These are phyloP conservation scores for Macroramphosus scolopax DNA, from an alignment of 2,797 vertebrate genomes.

Conservation along the genomic window DNA sequence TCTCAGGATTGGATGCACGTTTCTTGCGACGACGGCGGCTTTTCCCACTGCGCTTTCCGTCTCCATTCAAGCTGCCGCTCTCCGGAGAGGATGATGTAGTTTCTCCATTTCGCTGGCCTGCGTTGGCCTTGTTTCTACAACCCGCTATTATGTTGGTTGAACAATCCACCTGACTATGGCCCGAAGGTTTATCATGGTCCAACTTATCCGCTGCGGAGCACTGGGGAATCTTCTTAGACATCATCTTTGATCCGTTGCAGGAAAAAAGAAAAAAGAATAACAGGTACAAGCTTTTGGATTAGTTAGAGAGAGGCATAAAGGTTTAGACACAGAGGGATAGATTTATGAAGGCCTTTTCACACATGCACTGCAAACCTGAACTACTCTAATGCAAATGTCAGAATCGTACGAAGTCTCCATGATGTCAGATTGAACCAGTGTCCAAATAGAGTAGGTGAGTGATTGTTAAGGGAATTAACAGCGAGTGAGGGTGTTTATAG, in stretches of 20 bases:
- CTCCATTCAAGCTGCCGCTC: conserved; percentile 64
- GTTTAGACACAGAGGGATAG: conserved; percentile 42
- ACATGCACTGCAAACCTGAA: neutral
- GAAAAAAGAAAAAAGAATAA: conserved; percentile 54
- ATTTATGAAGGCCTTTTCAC: neutral
- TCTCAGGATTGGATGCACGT: conserved; percentile 51
- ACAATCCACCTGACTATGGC: conserved; percentile 37
- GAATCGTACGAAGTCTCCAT: too few species aligned
- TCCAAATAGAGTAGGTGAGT: too few species aligned
- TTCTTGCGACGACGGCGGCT: conserved; percentile 66
- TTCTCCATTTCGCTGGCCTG: conserved; percentile 58
- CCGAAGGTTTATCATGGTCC: conserved; percentile 40
- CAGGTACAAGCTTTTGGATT: conserved; percentile 69
- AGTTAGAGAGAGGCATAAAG: conserved; percentile 57
- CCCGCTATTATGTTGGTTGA: conserved; percentile 15
- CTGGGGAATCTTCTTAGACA: conserved; percentile 66
- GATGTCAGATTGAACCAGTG: too few species aligned
- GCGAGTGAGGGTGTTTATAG: too few species aligned
- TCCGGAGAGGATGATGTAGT: conserved; percentile 66
- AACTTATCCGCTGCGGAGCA: conserved; percentile 50
- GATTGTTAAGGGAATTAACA: too few species aligned
- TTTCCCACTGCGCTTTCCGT: conserved; percentile 64
- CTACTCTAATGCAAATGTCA: too few species aligned
- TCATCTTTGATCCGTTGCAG: conserved; percentile 67
- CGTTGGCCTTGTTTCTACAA: conserved; percentile 34